A percentile compares a stretch with the other conserved stretches of the same genome.
These are phyloP conservation scores for Galemys pyrenaicus DNA, from an alignment of 2,113 vertebrate genomes.

Conservation along the genomic window DNA sequence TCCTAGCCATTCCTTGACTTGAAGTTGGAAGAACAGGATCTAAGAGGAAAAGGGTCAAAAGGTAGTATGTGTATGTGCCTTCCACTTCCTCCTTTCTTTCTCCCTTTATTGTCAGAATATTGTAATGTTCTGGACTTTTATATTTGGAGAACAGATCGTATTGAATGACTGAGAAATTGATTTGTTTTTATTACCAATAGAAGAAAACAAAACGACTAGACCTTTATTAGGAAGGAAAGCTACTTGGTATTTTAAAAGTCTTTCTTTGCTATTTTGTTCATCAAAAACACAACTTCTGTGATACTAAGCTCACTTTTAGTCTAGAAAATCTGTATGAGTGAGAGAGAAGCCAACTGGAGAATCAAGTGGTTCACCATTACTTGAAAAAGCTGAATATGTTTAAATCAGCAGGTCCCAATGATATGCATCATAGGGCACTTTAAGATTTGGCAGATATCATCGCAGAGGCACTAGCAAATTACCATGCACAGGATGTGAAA, in stretches of 20 bases:
- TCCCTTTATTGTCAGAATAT: neutral
- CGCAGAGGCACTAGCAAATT: conserved; percentile 61
- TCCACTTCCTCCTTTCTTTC: neutral
- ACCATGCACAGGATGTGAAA: conserved; percentile 63
- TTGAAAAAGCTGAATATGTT: conserved; percentile 61
- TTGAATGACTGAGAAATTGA: conserved; percentile 25
- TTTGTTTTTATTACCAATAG: neutral
- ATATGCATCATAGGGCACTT: conserved; percentile 63
- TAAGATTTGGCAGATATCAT: conserved; percentile 65
- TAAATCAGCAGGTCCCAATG: conserved; percentile 59
- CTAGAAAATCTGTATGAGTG: conserved; percentile 46
- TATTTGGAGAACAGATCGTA: neutral
- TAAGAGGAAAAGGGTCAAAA: conserved; percentile 37
- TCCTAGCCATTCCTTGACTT: conserved; percentile 31
- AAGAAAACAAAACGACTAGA: conserved; percentile 30
- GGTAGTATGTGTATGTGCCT: neutral
- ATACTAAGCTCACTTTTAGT: conserved; percentile 50
- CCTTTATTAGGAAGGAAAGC: conserved; percentile 43
- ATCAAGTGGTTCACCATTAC: conserved; percentile 46
- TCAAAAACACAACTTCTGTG: conserved; percentile 32
- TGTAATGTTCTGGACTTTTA: conserved; percentile 31
- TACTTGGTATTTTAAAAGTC: conserved; percentile 24
- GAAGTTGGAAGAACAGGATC: conserved; percentile 30
- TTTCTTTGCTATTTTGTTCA: conserved; percentile 37
- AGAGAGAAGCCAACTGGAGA: conserved; percentile 42